Base-by-base conservation (phyloP, 1,140 invertebrate genomes). In the Drosophila willistoni region DNA sequence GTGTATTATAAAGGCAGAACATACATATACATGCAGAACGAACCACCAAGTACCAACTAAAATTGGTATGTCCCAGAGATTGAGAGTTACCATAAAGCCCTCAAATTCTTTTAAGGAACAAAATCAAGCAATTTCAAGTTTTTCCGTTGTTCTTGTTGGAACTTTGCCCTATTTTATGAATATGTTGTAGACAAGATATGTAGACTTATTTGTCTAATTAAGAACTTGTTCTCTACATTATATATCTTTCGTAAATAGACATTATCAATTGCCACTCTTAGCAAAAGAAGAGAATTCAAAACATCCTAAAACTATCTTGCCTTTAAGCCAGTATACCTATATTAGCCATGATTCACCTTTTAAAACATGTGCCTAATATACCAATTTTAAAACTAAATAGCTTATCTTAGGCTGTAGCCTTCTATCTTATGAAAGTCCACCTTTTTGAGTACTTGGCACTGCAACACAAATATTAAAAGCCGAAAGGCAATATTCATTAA, bases 401-500 rank as follows among this genome's bases (percentile, higher is more conserved):
- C 44, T 19, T 22, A 51, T 51, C 44, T 51, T 51, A 7, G 44
- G 10, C 44, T 12, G 44, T 19, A 6, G 9, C 19, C 44, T 22
- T 13, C 12, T 10, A 22, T 51, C 44, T 51, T 22, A 51, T 59
- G 56, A 36, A 33, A 59, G 56, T 17, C 56, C 56, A 59, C 33
- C 33, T 36, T 17, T 59, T 36, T 17, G 7, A 36, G 54, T 36
- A 33, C 17, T 33, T 51, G 14, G 13, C 51, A 36, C 25, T 42
- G 54, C 72, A 66, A 72, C 60, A 62, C 72, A 77, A 87, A 83
- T 83, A 89, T 89, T 78, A 84, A 81, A 74, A 84, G 77, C 77
- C 71, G 36, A 68, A 87, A 59, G 77, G 73, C 70, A 87, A 89
- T 87, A 89, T 87, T 87, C 84, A 87, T 87, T 87, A 87, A 89